Evolutionary conservation across 2,113 vertebrate species (phyloP).

Genomic region (Paradisaea rubra): DNA sequence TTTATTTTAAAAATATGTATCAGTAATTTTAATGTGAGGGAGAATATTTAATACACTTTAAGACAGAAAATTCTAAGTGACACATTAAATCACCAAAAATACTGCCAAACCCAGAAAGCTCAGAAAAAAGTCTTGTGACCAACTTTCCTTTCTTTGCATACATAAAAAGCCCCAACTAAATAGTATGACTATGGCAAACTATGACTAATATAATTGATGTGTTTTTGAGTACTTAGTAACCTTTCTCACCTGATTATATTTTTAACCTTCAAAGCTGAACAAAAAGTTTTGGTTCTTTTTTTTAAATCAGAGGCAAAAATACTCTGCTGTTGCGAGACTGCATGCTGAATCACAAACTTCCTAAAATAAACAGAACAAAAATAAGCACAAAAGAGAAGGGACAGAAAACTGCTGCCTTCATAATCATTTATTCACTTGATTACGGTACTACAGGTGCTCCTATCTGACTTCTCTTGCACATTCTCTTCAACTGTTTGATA

Average conservation of each 20-base stretch:
- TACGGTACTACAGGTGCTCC: neutral
- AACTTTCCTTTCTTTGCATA: neutral
- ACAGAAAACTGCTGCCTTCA: neutral
- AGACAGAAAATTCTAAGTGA: neutral
- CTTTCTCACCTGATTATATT: neutral
- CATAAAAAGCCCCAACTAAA: neutral
- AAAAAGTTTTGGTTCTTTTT: neutral
- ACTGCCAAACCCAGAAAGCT: neutral
- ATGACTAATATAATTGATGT: neutral
- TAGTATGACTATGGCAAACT: neutral
- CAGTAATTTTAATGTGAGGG: neutral
- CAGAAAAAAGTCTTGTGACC: neutral
- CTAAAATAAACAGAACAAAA: conserved; percentile 6
- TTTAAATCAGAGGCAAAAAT: neutral
- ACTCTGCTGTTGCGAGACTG: neutral
- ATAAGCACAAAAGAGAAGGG: neutral
- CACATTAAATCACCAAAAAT: neutral
- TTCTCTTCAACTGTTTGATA: neutral
- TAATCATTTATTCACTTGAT: neutral
- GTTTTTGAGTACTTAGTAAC: neutral
- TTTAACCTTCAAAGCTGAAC: neutral
- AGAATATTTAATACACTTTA: neutral
- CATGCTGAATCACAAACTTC: neutral
- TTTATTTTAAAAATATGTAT: neutral
- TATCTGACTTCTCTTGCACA: neutral